Conservation (phyloP, 1,140 invertebrate species). For the Bemisia tabaci region DNA sequence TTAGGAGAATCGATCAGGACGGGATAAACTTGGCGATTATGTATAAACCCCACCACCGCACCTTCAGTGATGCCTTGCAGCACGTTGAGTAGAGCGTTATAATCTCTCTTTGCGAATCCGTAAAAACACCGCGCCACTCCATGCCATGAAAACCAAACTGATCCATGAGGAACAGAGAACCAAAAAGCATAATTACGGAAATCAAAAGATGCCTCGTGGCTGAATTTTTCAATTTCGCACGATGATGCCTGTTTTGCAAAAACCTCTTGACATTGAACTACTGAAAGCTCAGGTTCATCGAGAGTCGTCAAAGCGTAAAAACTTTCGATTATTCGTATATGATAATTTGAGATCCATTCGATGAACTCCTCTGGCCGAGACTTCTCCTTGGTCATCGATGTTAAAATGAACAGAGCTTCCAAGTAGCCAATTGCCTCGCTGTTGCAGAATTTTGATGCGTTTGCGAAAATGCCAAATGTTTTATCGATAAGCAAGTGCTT, state of each 20-base stretch:
- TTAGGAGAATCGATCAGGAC: background rate
- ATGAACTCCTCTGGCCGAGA: background rate
- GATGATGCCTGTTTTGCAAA: background rate
- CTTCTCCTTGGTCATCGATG: background rate
- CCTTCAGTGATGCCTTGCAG: background rate
- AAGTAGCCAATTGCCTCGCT: background rate
- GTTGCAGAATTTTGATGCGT: background rate
- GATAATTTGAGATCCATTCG: background rate
- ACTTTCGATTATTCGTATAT: background rate
- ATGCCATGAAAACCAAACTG: background rate
- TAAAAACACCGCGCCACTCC: background rate
- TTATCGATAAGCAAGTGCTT: background rate
- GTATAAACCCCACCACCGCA: background rate
- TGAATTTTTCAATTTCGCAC: background rate
- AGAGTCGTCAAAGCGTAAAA: background rate
- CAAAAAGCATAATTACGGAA: background rate
- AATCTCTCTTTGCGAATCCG: background rate
- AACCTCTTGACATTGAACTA: background rate
- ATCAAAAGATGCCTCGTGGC: background rate
- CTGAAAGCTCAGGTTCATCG: background rate
- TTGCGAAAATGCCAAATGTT: background rate
- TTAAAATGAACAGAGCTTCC: background rate
- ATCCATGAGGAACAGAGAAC: background rate
- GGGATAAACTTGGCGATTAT: background rate
- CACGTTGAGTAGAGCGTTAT: background rate